Percentiles rank a stretch among this genome's conserved stretches.
Evolutionary conservation across 2,113 vertebrate genomes (phyloP).

Genomic region (Poicephalus meyeri): DNA sequence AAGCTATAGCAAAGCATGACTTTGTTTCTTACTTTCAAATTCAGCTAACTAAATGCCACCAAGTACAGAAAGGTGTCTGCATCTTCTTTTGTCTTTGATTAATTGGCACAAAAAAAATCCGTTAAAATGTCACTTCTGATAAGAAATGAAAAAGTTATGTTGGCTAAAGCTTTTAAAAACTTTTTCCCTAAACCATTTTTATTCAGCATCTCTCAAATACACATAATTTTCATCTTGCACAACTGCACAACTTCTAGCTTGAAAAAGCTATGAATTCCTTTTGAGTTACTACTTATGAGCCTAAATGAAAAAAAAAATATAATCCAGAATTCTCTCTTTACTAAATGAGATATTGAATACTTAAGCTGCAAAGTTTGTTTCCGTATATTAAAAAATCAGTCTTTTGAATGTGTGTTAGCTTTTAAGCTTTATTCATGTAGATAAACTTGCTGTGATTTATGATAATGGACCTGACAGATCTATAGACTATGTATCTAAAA

Average conservation of each 20-base stretch:
- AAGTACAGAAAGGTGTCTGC: background rate
- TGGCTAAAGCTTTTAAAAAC: background rate
- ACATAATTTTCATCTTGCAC: background rate
- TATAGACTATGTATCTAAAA: background rate
- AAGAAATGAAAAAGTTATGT: background rate
- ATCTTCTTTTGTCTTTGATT: background rate
- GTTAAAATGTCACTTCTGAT: background rate
- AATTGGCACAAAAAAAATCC: background rate
- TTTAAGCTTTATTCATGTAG: background rate
- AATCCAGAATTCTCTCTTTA: background rate
- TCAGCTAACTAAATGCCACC: background rate
- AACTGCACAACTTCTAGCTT: background rate
- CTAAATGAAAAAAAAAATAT: background rate
- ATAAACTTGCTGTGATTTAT: background rate
- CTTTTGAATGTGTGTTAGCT: background rate
- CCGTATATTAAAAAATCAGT: background rate
- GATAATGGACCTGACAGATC: background rate
- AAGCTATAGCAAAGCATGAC: background rate
- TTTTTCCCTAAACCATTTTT: background rate
- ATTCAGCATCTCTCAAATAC: background rate
- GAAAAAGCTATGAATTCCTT: background rate
- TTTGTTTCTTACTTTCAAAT: background rate
- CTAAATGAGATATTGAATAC: background rate
- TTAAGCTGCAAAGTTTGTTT: background rate
- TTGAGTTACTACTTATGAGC: background rate